Percentiles rank a stretch among this genome's conserved stretches.
phyloP scores from a whole-genome alignment of 1,140 invertebrate genomes.

The Neodiprion pinetum region DNA sequence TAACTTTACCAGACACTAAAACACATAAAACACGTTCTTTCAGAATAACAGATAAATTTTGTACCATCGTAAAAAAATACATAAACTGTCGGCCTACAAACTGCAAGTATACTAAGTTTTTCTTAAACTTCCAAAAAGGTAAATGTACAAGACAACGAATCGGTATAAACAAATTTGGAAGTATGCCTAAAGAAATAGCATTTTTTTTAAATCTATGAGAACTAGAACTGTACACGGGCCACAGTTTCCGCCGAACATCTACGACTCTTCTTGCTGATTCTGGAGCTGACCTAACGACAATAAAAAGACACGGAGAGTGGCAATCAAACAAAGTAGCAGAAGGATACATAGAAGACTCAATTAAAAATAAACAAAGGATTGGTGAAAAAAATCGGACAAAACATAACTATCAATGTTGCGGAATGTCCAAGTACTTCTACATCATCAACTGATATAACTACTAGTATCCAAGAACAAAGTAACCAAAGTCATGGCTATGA shows the following conservation, averaged over 20 bases:
- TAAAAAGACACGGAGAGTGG: slow-evolving; percentile 31
- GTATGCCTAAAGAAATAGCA: slow-evolving; percentile 28
- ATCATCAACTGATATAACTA: no score
- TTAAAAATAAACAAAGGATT: slow-evolving; percentile 1
- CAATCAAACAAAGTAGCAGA: slow-evolving; percentile 26
- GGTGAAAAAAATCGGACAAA: neutral
- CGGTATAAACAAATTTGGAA: slow-evolving; percentile 33
- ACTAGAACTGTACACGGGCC: slow-evolving; percentile 28
- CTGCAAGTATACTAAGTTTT: slow-evolving; percentile 27
- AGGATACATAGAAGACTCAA: slow-evolving; percentile 14
- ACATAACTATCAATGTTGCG: no score
- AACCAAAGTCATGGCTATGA: no score
- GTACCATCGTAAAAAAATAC: slow-evolving; percentile 32
- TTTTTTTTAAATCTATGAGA: slow-evolving; percentile 30
- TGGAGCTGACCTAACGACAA: slow-evolving; percentile 25
- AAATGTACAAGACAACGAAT: slow-evolving; percentile 38
- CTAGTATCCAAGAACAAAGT: no score
- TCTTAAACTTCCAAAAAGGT: slow-evolving; percentile 39
- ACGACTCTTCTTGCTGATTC: slow-evolving; percentile 23
- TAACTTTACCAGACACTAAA: slow-evolving; percentile 24
- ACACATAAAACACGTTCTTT: slow-evolving; percentile 25
- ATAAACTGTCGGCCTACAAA: slow-evolving; percentile 23
- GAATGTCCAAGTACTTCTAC: no score
- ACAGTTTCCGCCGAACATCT: slow-evolving; percentile 31
- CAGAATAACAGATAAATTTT: slow-evolving; percentile 23